Base-by-base conservation (phyloP, 1,140 invertebrate species). In the Melitaea cinxia region DNA sequence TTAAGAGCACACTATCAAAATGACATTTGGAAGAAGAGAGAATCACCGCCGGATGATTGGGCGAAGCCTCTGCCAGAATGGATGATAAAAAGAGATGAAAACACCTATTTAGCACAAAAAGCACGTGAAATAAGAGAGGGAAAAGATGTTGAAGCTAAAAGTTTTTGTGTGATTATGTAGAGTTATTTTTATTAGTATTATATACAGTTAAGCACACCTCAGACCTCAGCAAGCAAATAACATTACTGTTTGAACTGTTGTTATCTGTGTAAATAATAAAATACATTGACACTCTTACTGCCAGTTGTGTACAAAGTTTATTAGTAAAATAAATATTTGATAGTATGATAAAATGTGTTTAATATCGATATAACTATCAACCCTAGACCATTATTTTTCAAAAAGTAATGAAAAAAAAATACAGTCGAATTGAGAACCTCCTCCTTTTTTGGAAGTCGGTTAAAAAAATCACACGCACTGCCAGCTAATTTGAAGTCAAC, bases 31-130 rank as follows among this genome's bases (percentile, higher is more conserved):
- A 90, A 94, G 72, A 95, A 93, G 77, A 91, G 97, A 50, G 91
- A 92, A n/a, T 70, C 89, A 57, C 96, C 96, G 5, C 96, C 96
- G 4, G 78, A 88, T 63, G 94, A 97, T 80, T 98, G 96, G 96
- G 93, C 94, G 67, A 92, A 91, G 61, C 95, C 95, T 3, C 82
- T 98, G 65, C 96, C 96, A 4, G 93, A 95, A 19, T 95, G 94
- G 93, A 89, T 96, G 78, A 73, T 88, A 17, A 93, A 96, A 72
- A 89, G 93, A 75, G 93, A 94, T 67, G 91, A 95, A 72, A 91
- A 93, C 60, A 93, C 94, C 9, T 96, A 93, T 86, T 91, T 97
- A 52, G 91, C 93, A 67, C 10, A 91, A 2, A 95, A 94, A 91
- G 92, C 92, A 37, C 89, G 93, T 70, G 93, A 95, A 88, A 72